Evolutionary conservation across 2,797 vertebrate genomes (phyloP).

Genomic region (Antrozous pallidus): DNA sequence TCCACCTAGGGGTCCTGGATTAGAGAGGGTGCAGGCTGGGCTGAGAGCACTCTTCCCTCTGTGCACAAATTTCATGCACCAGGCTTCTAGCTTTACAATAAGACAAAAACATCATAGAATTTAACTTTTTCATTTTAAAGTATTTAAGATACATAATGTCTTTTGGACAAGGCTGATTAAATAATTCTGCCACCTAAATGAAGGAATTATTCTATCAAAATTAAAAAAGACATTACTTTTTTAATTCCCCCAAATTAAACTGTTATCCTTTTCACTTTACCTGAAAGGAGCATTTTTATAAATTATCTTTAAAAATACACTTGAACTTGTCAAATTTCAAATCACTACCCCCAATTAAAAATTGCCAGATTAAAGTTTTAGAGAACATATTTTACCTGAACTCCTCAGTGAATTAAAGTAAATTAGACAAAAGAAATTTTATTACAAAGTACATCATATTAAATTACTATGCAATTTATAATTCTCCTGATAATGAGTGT

Average conservation of each 20-base stretch:
- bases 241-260: background rate
- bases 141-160: background rate
- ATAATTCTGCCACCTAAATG: background rate
- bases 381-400: background rate
- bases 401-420: slow-evolving; percentile 10
- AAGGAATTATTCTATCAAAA: background rate
- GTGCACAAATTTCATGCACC: too few relatives aligned
- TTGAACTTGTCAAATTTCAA: slow-evolving; percentile 33
- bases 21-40: too few relatives aligned
- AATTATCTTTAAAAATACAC: slow-evolving; percentile 22
- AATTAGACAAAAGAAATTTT: background rate
- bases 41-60: too few relatives aligned
- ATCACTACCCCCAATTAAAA: background rate
- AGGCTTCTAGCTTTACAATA: too few relatives aligned
- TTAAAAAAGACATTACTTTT: background rate
- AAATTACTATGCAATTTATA: background rate
- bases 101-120: background rate
- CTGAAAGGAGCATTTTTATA: background rate
- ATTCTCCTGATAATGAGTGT: background rate
- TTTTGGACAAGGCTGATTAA: background rate
- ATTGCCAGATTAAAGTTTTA: slow-evolving; percentile 29
- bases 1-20: too few relatives aligned
- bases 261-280: background rate
- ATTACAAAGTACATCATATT: background rate
- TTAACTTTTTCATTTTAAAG: background rate